Base-by-base conservation (phyloP, 2,888 invertebrate genomes). In the Lasioglossum villosulum region DNA sequence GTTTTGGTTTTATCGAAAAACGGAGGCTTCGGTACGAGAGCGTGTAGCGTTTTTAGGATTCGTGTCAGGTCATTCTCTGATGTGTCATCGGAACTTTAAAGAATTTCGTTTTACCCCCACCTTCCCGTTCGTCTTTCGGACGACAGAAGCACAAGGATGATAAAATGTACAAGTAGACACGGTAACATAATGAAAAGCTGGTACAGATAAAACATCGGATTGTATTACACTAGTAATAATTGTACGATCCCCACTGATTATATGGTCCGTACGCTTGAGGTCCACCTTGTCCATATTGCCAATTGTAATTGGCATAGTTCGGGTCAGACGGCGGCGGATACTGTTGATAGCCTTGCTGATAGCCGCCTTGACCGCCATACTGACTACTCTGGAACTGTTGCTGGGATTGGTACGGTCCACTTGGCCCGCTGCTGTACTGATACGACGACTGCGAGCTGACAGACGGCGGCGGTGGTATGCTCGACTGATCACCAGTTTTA, bases 321-420 rank as follows among this genome's bases (percentile, higher is more conserved):
- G 95, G 95, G 89, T 95, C 95, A 0, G 95, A 95, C 4, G 95
- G 95, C 3, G 95, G 94, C 71, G 95, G 95, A 79, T 95, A 95
- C 52, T 95, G 95, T 77, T 95, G 95, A 84, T 95, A 95, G 68
- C 95, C 93, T 81, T 96, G 96, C 89, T 96, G 96, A 45, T 96
- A 95, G 88, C 95, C 95, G 80, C 95, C 94, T 89, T 95, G 95
- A 48, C 96, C 95, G 71, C 96, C 95, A 87, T 96, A 96, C 86
- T 96, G 96, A 23, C 96, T 95, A 84, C 96, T 91, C 80, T 94
- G 95, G 84, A 95, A 95, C 82, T 95, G 95, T 77, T 95, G 95
- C 68, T 94, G 94, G 0, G 95, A 95, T 45, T 95, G 95, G 80
- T 95, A 95, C 2, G 95, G 93, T 0, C 95, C 84, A 93, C 94